phyloP scores from a whole-genome alignment of 2,113 vertebrate species.

The Actenoides lindsayi region DNA sequence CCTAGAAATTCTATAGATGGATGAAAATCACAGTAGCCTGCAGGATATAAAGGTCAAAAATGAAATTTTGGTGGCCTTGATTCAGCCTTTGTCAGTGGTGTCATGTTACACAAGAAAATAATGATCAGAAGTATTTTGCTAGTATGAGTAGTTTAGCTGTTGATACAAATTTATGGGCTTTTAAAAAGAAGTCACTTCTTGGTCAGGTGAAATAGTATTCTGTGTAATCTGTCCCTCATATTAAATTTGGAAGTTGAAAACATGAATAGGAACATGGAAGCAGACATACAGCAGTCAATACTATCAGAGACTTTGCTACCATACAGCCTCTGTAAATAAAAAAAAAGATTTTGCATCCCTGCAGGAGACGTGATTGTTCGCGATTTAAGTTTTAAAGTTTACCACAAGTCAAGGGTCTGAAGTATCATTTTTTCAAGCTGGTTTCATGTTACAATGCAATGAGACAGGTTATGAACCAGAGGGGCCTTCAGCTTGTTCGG shows the following conservation, averaged over 20 bases:
- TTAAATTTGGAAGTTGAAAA: neutral
- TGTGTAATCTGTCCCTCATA: neutral
- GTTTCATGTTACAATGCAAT: neutral
- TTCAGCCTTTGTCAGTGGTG: neutral
- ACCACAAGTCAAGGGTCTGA: neutral
- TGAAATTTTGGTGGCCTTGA: neutral
- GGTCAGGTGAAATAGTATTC: neutral
- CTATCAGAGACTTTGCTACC: neutral
- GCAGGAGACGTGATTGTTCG: neutral
- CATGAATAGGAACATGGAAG: neutral
- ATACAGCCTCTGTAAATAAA: neutral
- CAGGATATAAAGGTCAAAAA: constrained; percentile 25
- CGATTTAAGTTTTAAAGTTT: neutral
- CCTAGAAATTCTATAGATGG: neutral
- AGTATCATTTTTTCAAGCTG: neutral
- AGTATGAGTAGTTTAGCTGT: neutral
- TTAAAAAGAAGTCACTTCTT: neutral
- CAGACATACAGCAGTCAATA: neutral
- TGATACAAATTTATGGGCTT: neutral
- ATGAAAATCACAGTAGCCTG: neutral
- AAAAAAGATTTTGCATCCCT: neutral
- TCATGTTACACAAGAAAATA: constrained; percentile 10
- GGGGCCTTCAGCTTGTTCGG: neutral
- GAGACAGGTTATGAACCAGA: neutral
- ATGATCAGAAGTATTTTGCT: constrained; percentile 1